Base-by-base conservation (phyloP, 2,113 vertebrate genomes). In the Phrynocephalus versicolor region DNA sequence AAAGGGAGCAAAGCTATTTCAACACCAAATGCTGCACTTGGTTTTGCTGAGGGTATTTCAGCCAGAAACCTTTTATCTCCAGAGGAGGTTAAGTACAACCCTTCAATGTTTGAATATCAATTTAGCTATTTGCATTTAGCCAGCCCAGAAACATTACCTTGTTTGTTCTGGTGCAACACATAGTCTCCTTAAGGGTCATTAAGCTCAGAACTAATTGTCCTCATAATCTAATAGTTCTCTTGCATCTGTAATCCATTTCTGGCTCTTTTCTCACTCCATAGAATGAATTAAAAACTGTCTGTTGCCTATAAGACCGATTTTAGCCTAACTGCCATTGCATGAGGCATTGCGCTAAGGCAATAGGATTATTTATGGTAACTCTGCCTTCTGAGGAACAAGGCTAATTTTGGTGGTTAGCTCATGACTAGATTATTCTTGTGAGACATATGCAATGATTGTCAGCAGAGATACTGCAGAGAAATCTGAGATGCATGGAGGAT, bases 81-180 rank as follows among this genome's bases (percentile, higher is more conserved):
- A 76, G 15, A 88, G 87, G 69, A 87, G 64, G 58, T 92, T 88
- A 86, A 81, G 84, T 72, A 76, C 85, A 27, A 41, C 78, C 69
- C 64, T 82, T 84, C 64, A 83, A 55, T 35, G 41, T 64, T 69
- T 84, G 85, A 89, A 87, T 94, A 87, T 27, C 79, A 91, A 57
- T 13, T 19, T 18, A 85, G 23, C 18, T 81, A 89, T 88, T 87
- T 89, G 82, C 45, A 84, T 84, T 51, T 18, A 80, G 25, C 67
- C 58, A 81, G 27, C 76, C 0, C 0, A 60, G 16, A 88, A 86
- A 55, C 69, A 81, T 62, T 85, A 57, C 55, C 35, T 76, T 39
- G 51, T 15, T 87, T 77, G 79, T 76, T 15, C 58, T 85, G 19
- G 19, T 82, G 37, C 8, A 57, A 62, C 88, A 16, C 12, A 27